Conservation (phyloP, 1,140 invertebrate species). For the Pygmarrhopalites habei region DNA sequence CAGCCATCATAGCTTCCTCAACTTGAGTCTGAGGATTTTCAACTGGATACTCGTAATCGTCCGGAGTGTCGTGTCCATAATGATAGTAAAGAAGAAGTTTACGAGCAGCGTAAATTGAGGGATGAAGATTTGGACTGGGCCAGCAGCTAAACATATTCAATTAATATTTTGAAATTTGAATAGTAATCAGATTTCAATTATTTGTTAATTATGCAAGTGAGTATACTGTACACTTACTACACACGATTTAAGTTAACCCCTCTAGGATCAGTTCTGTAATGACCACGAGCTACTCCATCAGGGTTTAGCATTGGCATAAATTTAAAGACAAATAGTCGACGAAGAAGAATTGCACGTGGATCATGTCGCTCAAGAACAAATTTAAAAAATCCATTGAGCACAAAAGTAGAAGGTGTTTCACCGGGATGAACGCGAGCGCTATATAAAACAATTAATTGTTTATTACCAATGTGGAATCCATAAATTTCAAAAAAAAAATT, state of each 20-base stretch:
- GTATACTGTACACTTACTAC: no score
- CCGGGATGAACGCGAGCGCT: constrained; percentile 34
- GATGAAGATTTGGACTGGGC: constrained; percentile 66
- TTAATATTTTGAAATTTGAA: no score
- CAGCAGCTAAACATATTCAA: no score
- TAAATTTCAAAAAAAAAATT: constrained; percentile 61
- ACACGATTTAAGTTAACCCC: constrained; percentile 85
- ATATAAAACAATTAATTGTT: no score
- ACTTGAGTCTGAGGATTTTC: constrained; percentile 3
- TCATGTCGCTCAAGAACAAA: constrained; percentile 66
- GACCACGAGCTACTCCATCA: constrained; percentile 75
- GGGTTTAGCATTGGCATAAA: constrained; percentile 88
- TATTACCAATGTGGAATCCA: neutral
- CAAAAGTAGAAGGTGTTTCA: constrained; percentile 85
- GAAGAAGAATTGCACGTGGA: constrained; percentile 57
- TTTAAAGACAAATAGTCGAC: constrained; percentile 81
- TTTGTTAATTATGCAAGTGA: no score
- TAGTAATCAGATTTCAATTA: no score
- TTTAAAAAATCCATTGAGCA: constrained; percentile 84
- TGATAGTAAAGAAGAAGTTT: constrained; percentile 62
- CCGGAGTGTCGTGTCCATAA: constrained; percentile 29
- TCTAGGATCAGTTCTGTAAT: constrained; percentile 80
- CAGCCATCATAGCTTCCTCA: neutral
- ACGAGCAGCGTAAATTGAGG: constrained; percentile 73
- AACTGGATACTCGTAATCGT: constrained; percentile 25